phyloP scores from a whole-genome alignment of 92 coral and sea anemone genomes.

The Palythoa heliodiscus region DNA sequence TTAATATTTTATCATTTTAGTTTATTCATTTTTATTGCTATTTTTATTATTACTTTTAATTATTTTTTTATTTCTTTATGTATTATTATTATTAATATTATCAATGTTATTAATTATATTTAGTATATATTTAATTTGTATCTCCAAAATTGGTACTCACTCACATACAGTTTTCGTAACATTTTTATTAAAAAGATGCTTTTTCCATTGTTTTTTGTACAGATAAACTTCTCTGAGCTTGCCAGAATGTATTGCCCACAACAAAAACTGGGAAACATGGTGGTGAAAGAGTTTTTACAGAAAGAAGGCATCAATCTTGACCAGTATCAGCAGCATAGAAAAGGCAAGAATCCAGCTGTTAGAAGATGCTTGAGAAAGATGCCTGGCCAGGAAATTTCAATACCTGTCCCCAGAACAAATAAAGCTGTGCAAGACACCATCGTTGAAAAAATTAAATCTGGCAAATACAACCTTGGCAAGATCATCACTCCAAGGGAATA shows the following conservation, averaged over 20 bases:
- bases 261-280: not conserved
- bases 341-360: not conserved
- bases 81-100: no score
- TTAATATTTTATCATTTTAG: not conserved
- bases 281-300: not conserved
- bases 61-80: no score
- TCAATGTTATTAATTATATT: not conserved
- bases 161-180: not conserved
- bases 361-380: not conserved
- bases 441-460: not conserved
- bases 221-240: constrained; percentile 7
- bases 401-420: not conserved
- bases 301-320: not conserved
- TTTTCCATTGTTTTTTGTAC: not conserved
- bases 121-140: not conserved
- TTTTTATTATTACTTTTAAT: not conserved
- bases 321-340: not conserved
- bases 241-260: not conserved
- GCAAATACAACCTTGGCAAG: not conserved
- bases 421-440: not conserved
- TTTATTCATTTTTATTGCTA: no score
- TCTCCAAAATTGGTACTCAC: not conserved
- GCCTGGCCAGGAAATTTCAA: not conserved
- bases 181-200: not conserved
- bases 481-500: not conserved